Evolutionary conservation across 2,797 vertebrate species (phyloP).

Genomic region (Gallirallus australis): DNA sequence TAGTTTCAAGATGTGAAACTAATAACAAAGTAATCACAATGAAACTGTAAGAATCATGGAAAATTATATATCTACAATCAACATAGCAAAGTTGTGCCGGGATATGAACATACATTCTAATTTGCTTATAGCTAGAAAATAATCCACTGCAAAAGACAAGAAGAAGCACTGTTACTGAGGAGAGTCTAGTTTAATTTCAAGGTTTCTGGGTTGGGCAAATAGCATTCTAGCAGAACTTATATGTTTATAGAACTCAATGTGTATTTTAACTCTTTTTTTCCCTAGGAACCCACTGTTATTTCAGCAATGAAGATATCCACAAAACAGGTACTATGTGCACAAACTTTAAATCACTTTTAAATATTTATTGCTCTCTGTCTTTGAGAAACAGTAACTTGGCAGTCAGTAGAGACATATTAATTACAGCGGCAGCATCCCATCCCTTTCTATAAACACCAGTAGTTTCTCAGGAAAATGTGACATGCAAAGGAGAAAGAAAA

Average conservation of each 20-base stretch:
- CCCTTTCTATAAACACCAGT: conserved; percentile 54
- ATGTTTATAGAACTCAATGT: background rate
- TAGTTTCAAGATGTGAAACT: background rate
- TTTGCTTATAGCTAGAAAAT: background rate
- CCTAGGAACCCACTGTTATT: conserved; percentile 90
- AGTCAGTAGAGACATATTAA: conserved; percentile 54
- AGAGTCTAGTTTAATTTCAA: background rate
- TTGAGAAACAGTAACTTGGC: conserved; percentile 64
- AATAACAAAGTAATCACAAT: background rate
- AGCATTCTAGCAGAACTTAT: background rate
- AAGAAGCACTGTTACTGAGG: background rate
- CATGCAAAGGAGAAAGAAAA: background rate
- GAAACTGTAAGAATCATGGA: background rate
- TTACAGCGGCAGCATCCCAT: conserved; percentile 40
- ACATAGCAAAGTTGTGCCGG: background rate
- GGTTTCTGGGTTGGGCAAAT: background rate
- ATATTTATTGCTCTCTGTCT: conserved; percentile 57
- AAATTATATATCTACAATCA: background rate
- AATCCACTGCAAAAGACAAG: background rate
- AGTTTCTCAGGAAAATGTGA: conserved; percentile 61
- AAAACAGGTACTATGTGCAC: conserved; percentile 89
- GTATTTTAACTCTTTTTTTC: background rate
- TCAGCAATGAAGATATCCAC: conserved; percentile 97
- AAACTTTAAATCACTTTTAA: conserved; percentile 54
- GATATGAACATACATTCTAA: background rate